These are phyloP conservation scores for Dynastes tityus DNA, from an alignment of 2,888 invertebrate species.

Conservation along the genomic window DNA sequence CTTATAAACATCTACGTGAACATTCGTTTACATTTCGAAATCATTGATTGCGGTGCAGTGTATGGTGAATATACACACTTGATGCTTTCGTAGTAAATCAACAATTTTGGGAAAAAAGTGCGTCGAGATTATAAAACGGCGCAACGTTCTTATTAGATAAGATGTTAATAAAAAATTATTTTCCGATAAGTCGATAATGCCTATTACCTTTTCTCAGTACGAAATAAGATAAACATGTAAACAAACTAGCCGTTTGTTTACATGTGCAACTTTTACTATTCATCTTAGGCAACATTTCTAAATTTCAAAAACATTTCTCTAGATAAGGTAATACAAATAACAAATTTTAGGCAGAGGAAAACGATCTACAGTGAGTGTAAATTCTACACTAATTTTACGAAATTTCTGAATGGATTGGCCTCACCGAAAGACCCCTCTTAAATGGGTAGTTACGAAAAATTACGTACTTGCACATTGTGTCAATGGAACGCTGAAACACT, in stretches of 20 bases:
- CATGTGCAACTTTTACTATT: background rate
- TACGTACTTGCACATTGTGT: too few species aligned
- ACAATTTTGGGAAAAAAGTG: slow-evolving; percentile 11
- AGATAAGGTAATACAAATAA: too few species aligned
- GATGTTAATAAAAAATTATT: background rate
- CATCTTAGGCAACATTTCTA: too few species aligned
- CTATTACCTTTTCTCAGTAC: background rate
- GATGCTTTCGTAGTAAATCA: slow-evolving; percentile 23
- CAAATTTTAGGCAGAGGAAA: too few species aligned
- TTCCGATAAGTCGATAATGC: background rate
- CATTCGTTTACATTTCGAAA: slow-evolving; percentile 30
- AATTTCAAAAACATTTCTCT: too few species aligned
- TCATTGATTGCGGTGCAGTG: slow-evolving; percentile 9
- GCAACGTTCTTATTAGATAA: background rate
- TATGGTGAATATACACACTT: slow-evolving; percentile 21
- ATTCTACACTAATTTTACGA: too few species aligned
- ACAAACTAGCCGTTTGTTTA: background rate
- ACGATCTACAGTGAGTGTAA: too few species aligned
- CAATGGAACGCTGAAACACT: too few species aligned
- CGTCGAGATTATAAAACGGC: background rate
- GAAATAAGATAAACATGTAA: background rate
- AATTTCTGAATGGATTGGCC: too few species aligned
- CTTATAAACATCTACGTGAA: slow-evolving; percentile 21
- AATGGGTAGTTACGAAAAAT: too few species aligned
- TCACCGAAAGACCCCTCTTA: too few species aligned